Base-by-base conservation (phyloP, 1,140 invertebrate species). In the Oscheius sp. region DNA sequence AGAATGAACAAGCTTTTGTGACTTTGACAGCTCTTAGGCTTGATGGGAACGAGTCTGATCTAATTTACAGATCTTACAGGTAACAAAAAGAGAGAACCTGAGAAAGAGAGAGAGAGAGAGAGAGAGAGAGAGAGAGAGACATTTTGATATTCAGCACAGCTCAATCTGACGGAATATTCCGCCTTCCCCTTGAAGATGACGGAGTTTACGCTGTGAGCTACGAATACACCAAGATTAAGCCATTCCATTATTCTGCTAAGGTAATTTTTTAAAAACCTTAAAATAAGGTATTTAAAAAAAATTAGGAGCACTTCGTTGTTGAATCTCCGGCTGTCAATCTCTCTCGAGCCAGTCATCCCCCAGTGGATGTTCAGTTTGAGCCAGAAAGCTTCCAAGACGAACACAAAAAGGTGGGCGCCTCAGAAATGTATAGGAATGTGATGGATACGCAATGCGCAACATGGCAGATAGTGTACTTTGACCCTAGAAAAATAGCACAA, bases 161-260 rank as follows among this genome's bases (percentile, higher is more conserved):
- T 10, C 13, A 62, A 0, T 49, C 68, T 2, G 59, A 72, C 31
- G 65, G 67, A 74, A 83, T 77, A 34, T 68, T 79, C 58, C 46
- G 83, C 31, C 62, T 79, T 2, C 45, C 75, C 23, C 55, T 82
- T 34, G 75, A 80, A 42, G 66, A 80, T 7, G 64, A 73, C 13
- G 71, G 70, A 10, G 71, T 78, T 28, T 82, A 82, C 65, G 81
- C 82, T 2, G 79, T 84, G 2, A 73, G 72, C 45, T 82, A 82
- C 71, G 78, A 77, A 18, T 82, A 82, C 65, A 71, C 69, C n/a
- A 82, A 82, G 67, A 67, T 69, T 29, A 78, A 79, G 4, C 81
- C 81, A 13, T 83, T 82, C 34, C 74, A 73, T 13, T 82, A 84
- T 72, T 69, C 77, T 1, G 80, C 84, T 59, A 79, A 79, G 10